Evolutionary conservation across 2,888 invertebrate genomes (phyloP), one percentile per base, ranked within the genome.

Genomic region (Epinotia brunnichana): DNA sequence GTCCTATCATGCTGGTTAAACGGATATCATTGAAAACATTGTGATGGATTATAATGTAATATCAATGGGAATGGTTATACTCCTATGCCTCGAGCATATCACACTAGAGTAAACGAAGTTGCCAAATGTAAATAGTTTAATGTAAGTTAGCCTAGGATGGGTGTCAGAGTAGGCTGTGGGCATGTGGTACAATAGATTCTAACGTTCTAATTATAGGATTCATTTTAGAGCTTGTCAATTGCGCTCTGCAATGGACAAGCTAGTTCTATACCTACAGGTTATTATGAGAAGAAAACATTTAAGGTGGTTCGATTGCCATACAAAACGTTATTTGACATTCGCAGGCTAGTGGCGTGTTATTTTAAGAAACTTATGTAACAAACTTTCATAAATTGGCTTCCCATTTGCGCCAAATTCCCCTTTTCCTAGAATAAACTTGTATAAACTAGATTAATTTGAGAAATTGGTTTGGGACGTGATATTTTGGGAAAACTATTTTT

Each of bases 41-140:
- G 90, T 72, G 72, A 72, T 72, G 72, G 61, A 57, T 76, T 75
- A 76, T 80, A 82, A 83, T 77, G 79, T 79, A 82, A 90, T 91
- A 90, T 90, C 89, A 90, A 83, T 83, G 87, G 86, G 77, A 84
- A 85, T 86, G 77, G 80, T 64, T 56, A 77, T 74, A 78, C 78
- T 84, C 88, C 89, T 83, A 85, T 84, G 88, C 89, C 85, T 84
- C 80, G 88, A 84, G 90, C 92, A 92, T 92, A 92, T 92, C 92
- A 87, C 80, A 86, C 85, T 92, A 92, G 90, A 85, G 82, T 92
- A 91, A 91, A 89, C 81, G 79, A 87, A 85, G 88, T 90, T 92
- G 92, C 92, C 92, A 92, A 92, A 92, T 91, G 92, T 92, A 91
- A 85, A 91, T 91, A 91, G 77, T 72, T 75, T 53, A 67, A 72